Evolutionary conservation across 2,113 vertebrate genomes (phyloP).

Genomic region (Dicentrarchus labrax): DNA sequence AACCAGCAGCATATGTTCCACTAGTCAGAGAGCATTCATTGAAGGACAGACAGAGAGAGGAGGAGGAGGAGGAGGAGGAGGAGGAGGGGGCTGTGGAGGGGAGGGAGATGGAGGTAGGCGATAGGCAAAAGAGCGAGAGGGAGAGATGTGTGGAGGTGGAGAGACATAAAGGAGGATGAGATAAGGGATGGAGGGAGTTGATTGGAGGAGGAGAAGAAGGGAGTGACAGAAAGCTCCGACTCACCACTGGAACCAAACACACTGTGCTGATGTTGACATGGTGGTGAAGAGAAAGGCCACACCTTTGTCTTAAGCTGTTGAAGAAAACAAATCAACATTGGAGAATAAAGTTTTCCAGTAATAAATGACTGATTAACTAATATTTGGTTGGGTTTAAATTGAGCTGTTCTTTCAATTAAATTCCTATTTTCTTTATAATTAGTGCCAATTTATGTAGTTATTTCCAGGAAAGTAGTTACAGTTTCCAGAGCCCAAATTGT

Average conservation of each 20-base stretch:
- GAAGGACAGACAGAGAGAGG: slow-evolving; percentile 62
- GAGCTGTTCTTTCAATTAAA: background rate
- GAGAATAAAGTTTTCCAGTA: background rate
- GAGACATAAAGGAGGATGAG: slow-evolving; percentile 51
- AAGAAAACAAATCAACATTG: background rate
- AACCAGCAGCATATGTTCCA: slow-evolving; percentile 85
- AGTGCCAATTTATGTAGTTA: background rate
- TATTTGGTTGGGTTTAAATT: background rate
- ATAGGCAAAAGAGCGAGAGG: slow-evolving; percentile 44
- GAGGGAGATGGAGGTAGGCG: slow-evolving; percentile 29
- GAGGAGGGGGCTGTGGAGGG: background rate
- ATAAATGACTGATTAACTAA: background rate
- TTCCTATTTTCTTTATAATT: background rate
- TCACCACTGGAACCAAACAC: slow-evolving; percentile 27
- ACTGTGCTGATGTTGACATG: slow-evolving; percentile 34
- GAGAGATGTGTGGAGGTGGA: slow-evolving; percentile 56
- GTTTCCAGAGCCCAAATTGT: background rate
- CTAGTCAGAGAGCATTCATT: slow-evolving; percentile 84
- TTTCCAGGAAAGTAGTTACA: background rate
- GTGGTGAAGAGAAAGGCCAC: background rate
- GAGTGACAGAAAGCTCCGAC: slow-evolving; percentile 11
- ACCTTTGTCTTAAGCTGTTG: background rate
- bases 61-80: slow-evolving; percentile 9
- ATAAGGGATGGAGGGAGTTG: slow-evolving; percentile 22
- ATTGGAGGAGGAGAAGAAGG: slow-evolving; percentile 35